Conservation (phyloP, 1,140 invertebrate genomes). For the Tribolium castaneum region DNA sequence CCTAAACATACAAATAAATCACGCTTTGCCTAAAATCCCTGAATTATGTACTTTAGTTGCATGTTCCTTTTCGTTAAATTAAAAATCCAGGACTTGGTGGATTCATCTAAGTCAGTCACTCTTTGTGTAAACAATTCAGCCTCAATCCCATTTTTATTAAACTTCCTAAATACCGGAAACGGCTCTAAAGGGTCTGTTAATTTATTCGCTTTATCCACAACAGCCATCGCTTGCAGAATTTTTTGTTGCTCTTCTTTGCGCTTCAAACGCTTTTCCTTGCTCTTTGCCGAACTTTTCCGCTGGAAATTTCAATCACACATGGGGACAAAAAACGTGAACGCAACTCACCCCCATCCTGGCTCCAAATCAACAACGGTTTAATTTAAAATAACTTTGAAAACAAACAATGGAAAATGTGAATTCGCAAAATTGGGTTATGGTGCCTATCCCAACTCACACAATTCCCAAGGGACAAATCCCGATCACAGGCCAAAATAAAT, state of each 20-base stretch:
- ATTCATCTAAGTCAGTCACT: conserved; percentile 54
- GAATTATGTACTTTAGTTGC: conserved; percentile 65
- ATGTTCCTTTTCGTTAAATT: conserved; percentile 72
- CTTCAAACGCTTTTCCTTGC: conserved; percentile 64
- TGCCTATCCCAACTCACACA: too few species aligned
- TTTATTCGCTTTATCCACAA: conserved; percentile 63
- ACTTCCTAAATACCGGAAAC: conserved; percentile 63
- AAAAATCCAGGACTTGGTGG: conserved; percentile 67
- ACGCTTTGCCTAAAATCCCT: background rate
- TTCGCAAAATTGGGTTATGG: too few species aligned
- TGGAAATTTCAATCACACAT: background rate
- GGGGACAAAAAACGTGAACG: background rate
- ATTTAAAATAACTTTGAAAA: too few species aligned
- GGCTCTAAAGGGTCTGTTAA: conserved; percentile 63
- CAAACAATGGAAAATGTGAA: too few species aligned
- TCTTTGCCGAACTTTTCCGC: conserved; percentile 55
- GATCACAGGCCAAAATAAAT: too few species aligned
- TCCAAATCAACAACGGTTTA: too few species aligned
- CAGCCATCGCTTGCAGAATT: conserved; percentile 59
- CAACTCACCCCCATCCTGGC: conserved; percentile 22
- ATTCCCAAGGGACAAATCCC: too few species aligned
- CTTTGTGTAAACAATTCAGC: conserved; percentile 59
- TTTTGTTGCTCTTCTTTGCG: conserved; percentile 64
- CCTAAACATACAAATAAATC: conserved; percentile 62
- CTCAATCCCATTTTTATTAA: conserved; percentile 62